Evolutionary conservation across 2,113 vertebrate species (phyloP).

Genomic region (Talpa occidentalis): DNA sequence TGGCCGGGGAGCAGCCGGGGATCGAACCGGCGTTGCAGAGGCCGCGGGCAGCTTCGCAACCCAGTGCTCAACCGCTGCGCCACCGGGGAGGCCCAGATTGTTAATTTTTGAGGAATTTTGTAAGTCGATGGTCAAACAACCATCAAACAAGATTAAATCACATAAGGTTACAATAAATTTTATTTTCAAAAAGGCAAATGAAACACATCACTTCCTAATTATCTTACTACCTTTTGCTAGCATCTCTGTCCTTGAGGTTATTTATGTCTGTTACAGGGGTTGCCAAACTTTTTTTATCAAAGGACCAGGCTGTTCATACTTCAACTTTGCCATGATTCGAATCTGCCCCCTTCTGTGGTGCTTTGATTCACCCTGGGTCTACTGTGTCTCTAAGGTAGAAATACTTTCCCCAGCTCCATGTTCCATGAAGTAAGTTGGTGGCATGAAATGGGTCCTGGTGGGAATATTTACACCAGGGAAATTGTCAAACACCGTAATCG

Average conservation of each 20-base stretch:
- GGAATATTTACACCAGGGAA: slow-evolving; percentile 22
- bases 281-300: not conserved
- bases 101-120: slow-evolving; percentile 1
- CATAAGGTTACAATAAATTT: not conserved
- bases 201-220: slow-evolving; percentile 40
- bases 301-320: not conserved
- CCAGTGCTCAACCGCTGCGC: no score
- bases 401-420: not conserved
- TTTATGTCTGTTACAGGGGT: not conserved
- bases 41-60: no score
- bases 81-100: no score
- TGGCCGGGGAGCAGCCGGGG: no score
- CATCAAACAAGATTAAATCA: slow-evolving; percentile 13
- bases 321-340: not conserved
- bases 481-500: not conserved
- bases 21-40: no score
- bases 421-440: not conserved
- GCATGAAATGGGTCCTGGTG: not conserved
- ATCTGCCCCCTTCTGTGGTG: not conserved
- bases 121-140: slow-evolving; percentile 24
- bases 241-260: not conserved
- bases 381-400: not conserved
- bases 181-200: slow-evolving; percentile 27
- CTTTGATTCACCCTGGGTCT: not conserved
- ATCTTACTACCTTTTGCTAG: not conserved